Evolutionary conservation across 2,888 invertebrate genomes (phyloP).

Genomic region (Tenthredo livida): DNA sequence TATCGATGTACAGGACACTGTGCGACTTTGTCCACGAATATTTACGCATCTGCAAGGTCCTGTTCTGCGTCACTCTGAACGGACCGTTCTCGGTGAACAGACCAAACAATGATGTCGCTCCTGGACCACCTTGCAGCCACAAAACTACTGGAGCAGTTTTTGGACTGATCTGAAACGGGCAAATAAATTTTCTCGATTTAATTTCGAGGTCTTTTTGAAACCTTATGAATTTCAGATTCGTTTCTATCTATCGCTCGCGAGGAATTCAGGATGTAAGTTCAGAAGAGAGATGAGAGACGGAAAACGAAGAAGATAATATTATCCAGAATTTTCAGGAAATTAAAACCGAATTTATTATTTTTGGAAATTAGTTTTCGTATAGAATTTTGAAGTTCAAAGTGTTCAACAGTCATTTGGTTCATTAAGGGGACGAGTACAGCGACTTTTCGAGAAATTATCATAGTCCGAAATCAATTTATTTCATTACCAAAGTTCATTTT

Average conservation of each 20-base stretch:
- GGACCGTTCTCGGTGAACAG: constrained; percentile 93
- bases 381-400: no score
- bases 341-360: no score
- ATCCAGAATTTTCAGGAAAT: no score
- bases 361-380: no score
- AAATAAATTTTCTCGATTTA: constrained; percentile 42
- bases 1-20: constrained; percentile 93
- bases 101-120: constrained; percentile 89
- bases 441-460: no score
- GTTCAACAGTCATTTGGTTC: no score
- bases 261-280: background rate
- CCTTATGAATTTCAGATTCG: background rate
- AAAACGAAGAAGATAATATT: no score
- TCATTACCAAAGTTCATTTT: no score
- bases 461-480: no score
- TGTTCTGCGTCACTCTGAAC: constrained; percentile 79
- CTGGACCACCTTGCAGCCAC: constrained; percentile 94
- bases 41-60: constrained; percentile 82
- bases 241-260: background rate
- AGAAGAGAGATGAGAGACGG: no score
- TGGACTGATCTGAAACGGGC: constrained; percentile 74
- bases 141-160: constrained; percentile 86
- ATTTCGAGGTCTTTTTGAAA: background rate
- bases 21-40: constrained; percentile 90
- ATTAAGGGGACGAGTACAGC: no score